Percentiles rank a stretch among this genome's conserved stretches.
These are phyloP conservation scores for Hypotaenidia philippensis DNA, from an alignment of 2,797 vertebrate species.

Conservation along the genomic window DNA sequence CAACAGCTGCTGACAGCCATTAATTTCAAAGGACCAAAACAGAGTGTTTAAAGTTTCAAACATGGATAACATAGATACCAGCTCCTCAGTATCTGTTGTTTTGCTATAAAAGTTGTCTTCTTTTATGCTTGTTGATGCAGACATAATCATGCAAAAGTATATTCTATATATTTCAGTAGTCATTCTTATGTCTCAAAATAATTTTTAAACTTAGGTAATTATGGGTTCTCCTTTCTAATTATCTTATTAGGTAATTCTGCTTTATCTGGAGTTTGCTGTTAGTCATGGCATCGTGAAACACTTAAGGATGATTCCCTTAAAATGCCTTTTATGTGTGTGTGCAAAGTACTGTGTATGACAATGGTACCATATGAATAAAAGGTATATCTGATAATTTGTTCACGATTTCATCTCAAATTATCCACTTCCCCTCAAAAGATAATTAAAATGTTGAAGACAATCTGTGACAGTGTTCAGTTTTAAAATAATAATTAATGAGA, in stretches of 20 bases:
- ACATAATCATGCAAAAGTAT: neutral
- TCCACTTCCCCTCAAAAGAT: neutral
- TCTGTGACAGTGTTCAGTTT: neutral
- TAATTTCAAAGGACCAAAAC: neutral
- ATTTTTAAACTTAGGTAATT: neutral
- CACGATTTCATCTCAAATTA: neutral
- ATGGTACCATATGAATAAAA: neutral
- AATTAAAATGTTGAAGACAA: neutral
- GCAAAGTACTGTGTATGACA: neutral
- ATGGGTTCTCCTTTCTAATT: neutral
- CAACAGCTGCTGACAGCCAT: neutral
- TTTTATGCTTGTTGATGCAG: neutral
- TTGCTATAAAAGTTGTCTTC: neutral
- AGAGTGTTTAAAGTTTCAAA: neutral
- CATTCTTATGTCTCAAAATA: neutral
- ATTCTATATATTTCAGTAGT: neutral
- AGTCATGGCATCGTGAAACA: neutral
- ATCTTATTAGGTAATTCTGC: neutral
- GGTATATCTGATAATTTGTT: neutral
- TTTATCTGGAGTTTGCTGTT: neutral
- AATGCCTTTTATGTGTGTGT: neutral
- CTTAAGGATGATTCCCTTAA: neutral
- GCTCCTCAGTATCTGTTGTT: neutral
- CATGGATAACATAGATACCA: accelerated
- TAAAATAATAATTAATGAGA: neutral